Evolutionary conservation across 2,797 vertebrate genomes (phyloP).

Genomic region (Bucorvus abyssinicus): DNA sequence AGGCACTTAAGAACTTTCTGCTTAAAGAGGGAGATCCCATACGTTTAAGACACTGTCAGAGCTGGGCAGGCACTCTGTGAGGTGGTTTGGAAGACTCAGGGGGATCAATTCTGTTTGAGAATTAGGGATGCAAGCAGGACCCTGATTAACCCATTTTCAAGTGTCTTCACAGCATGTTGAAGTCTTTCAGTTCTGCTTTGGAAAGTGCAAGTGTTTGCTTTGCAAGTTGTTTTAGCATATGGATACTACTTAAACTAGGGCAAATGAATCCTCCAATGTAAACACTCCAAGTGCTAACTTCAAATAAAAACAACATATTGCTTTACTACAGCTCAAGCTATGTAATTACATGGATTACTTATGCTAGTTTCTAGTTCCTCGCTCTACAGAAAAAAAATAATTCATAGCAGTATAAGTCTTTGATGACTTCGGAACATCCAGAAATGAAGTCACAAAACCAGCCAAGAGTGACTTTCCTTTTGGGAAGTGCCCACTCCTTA

Average conservation of each 20-base stretch:
- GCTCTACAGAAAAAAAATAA: background rate
- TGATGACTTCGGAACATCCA: background rate
- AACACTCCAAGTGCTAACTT: background rate
- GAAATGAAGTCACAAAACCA: background rate
- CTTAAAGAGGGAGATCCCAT: background rate
- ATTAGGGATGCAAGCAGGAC: background rate
- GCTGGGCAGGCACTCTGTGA: background rate
- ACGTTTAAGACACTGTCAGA: background rate
- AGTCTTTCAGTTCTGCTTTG: background rate
- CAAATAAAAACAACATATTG: conserved; percentile 48
- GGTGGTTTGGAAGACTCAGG: background rate
- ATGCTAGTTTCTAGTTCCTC: background rate
- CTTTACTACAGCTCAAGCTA: conserved; percentile 21
- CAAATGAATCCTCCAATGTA: background rate
- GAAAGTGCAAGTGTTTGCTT: background rate
- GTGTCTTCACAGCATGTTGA: background rate
- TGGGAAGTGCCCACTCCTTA: background rate
- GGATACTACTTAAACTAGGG: conserved; percentile 9
- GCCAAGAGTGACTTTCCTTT: background rate
- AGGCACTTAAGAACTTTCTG: conserved; percentile 45
- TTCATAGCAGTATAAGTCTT: background rate
- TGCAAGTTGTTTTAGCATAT: conserved; percentile 1
- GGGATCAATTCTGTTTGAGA: background rate
- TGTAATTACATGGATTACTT: background rate
- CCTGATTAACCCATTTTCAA: background rate